Base-by-base conservation (phyloP, 2,113 vertebrate genomes). In the Dryoscopus gambensis region DNA sequence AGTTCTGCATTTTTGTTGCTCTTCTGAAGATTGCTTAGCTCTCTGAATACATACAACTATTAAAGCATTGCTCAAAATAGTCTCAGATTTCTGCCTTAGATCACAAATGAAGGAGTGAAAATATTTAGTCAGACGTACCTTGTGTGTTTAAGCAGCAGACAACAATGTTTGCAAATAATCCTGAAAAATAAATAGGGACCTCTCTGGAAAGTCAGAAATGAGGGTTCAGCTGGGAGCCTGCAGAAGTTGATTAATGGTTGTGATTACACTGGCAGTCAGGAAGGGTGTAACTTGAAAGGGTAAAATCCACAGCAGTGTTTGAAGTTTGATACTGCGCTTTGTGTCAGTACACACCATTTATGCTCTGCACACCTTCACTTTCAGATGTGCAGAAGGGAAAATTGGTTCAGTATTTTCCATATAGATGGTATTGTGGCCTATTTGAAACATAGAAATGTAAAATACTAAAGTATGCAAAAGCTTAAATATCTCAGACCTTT, bases 131-230 rank as follows among this genome's bases (percentile, higher is more conserved):
- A 46, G 44, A 64, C 5, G 17, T 47, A 70, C 39, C 49, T 75
- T 21, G 19, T n/a, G 42, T 80, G 30, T 90, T 95, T 65, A 68
- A 95, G 83, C 70, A 49, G 30, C 60, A 84, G 64, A 65, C 44
- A 90, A 23, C 44, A 92, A 10, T 78, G 37, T 93, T 88, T 93
- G 80, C 49, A 93, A 96, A 95, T 84, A 93, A 59, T 57, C 18
- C 23, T 81, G 13, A 59, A 60, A 91, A 71, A 77, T 39, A 91
- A 85, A 44, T 28, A 59, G 21, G 18, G 5, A n/a, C n/a, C 6
- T 69, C 79, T 83, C 73, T 89, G 39, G 4, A 67, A 88, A 94
- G 64, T 12, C 39, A 93, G 76, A 70, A 64, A 31, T 35, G 15
- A 81, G n/a, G 13, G n/a, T 94, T 83, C 64, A 70, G 33, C 19